A percentile compares a stretch with the other conserved stretches of the same genome.
Conservation (phyloP, 2,113 vertebrate genomes). For the Ptychochromis oligacanthus region DNA sequence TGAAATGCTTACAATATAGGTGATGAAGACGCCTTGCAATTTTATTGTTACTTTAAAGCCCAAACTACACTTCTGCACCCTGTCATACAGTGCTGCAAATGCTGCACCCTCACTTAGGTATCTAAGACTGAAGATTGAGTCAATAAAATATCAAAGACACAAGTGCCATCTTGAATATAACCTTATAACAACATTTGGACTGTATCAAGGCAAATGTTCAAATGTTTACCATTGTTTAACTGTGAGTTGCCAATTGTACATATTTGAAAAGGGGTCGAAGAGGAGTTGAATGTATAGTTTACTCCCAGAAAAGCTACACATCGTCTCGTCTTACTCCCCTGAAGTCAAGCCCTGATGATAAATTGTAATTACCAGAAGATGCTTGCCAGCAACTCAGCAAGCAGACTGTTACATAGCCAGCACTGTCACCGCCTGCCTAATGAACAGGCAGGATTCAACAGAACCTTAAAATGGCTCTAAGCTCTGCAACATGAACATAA, state of each 20-base stretch:
- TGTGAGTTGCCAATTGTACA: neutral
- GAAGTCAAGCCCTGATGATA: conserved; percentile 49
- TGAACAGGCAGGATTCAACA: conserved; percentile 73
- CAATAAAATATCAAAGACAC: neutral
- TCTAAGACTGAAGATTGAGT: neutral
- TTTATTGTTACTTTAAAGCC: neutral
- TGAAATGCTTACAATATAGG: neutral
- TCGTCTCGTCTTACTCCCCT: conserved; percentile 31
- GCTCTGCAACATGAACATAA: conserved; percentile 44
- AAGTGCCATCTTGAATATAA: neutral
- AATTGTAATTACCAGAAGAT: conserved; percentile 62
- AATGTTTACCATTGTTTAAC: neutral
- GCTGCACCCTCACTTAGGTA: neutral
- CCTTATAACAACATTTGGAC: neutral
- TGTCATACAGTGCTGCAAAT: neutral
- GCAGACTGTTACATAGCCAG: conserved; percentile 44
- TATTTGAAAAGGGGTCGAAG: neutral
- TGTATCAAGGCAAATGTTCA: neutral
- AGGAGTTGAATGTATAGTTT: conserved; percentile 16
- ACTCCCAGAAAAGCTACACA: conserved; percentile 18
- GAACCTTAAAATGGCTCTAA: conserved; percentile 42
- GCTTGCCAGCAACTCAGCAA: conserved; percentile 59
- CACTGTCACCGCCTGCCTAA: conserved; percentile 72
- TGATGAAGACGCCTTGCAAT: neutral
- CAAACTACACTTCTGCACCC: neutral